Percentiles rank a stretch among this genome's conserved stretches.
Conservation (phyloP, 1,140 invertebrate species). For the Euwallacea fornicatus region DNA sequence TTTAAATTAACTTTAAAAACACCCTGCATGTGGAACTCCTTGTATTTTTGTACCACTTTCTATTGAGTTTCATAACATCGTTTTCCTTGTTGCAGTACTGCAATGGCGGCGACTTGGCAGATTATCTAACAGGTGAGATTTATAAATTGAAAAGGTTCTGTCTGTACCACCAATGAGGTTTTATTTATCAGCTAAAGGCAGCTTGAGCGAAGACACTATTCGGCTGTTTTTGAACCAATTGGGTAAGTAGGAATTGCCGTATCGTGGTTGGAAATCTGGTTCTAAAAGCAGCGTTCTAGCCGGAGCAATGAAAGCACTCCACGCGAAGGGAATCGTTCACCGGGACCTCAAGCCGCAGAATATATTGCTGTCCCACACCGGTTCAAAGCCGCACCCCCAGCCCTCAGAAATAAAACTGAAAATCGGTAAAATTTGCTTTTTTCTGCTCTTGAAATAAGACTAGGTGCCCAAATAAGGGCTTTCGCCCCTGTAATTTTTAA, state of each 20-base stretch:
- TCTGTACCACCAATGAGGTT: background rate
- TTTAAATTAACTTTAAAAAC: too few species aligned
- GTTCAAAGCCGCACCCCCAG: conserved; percentile 74
- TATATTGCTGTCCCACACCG: conserved; percentile 86
- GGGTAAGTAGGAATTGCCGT: conserved; percentile 58
- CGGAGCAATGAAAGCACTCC: conserved; percentile 94
- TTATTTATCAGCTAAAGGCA: conserved; percentile 71
- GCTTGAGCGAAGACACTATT: conserved; percentile 96
- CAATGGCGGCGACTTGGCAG: conserved; percentile 97
- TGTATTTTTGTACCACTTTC: too few species aligned
- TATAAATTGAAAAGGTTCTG: background rate
- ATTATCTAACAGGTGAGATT: conserved; percentile 85
- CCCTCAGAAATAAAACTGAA: conserved; percentile 93
- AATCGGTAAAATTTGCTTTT: conserved; percentile 69
- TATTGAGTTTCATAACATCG: too few species aligned
- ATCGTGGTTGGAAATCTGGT: background rate
- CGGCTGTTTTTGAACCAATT: conserved; percentile 92
- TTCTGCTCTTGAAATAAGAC: too few species aligned
- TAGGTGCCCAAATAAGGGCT: too few species aligned
- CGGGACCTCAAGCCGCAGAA: conserved; percentile 98
- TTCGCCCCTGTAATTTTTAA: too few species aligned
- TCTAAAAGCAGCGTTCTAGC: conserved; percentile 59
- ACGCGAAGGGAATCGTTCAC: conserved; percentile 97
- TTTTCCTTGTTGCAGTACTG: conserved; percentile 75
- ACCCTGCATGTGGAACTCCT: too few species aligned